phyloP scores from a whole-genome alignment of 1,140 invertebrate genomes.

The Paraescarpia echinospica region DNA sequence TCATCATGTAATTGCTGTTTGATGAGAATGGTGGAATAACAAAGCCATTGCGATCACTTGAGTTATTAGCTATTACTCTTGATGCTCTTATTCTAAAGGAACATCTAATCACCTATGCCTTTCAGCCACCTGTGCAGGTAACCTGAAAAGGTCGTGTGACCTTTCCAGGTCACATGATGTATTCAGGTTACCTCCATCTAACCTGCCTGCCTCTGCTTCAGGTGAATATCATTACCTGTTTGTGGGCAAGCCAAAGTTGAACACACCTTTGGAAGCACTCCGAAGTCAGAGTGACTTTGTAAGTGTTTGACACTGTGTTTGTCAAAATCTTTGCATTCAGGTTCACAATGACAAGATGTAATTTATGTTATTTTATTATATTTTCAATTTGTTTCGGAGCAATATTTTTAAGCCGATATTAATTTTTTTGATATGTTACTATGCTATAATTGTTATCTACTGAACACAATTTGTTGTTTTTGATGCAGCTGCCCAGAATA shows the following conservation, averaged over 20 bases:
- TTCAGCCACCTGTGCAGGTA: not conserved
- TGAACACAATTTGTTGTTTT: not conserved
- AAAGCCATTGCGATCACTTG: not conserved
- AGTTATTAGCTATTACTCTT: not conserved
- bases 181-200: not conserved
- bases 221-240: conserved; percentile 53
- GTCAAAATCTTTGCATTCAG: not conserved
- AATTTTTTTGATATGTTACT: not conserved
- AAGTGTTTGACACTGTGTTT: conserved; percentile 28
- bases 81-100: not conserved
- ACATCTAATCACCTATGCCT: not conserved
- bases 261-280: conserved; percentile 38
- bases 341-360: not conserved
- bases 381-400: not conserved
- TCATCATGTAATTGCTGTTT: too few relatives aligned
- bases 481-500: not conserved
- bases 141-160: not conserved
- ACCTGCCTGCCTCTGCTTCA: conserved; percentile 28
- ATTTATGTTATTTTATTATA: not conserved
- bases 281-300: conserved; percentile 49
- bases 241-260: conserved; percentile 49
- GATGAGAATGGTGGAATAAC: too few relatives aligned
- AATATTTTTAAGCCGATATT: not conserved
- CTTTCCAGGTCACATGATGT: too few relatives aligned
- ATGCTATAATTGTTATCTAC: not conserved